Evolutionary conservation across 2,113 vertebrate genomes (phyloP), one percentile per base, ranked within the genome.

Genomic region (Hippolais icterina): DNA sequence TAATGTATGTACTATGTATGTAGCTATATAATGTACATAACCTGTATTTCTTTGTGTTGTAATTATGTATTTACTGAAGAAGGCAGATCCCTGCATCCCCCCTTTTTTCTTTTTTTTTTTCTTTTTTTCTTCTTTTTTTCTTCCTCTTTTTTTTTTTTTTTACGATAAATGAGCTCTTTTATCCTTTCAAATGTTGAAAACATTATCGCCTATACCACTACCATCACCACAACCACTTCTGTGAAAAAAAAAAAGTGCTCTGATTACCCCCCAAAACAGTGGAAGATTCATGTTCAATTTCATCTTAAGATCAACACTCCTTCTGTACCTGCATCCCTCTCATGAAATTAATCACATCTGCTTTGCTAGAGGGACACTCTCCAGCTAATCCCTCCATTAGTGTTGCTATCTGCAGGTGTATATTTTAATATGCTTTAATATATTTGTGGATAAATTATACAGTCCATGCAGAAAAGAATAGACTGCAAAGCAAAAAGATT

Each of bases 221-320:
- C 70, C 17, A 17, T 50, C 50, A 29, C 21, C 28, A 2, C 22
- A 31, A 22, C 7, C 29, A 20, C 44, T 60, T 68, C 23, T 46
- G 4, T 37, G 12, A 25, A 18, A 65, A 83, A 33, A 83, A 33
- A 20, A 2, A 2, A 12, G 9, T 7, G 5, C 12, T 10, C 2
- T 5, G 12, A 29, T 83, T 22, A 5, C 2, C 37, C 3, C 13
- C 2, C 16, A 2, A 17, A 41, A 72, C 9, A 68, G 6, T 1
- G 4, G 39, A 64, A 31, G 33, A 7, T 60, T 37, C 1, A 0
- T 5, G 19, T 42, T 49, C 31, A 27, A 3, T 35, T 65, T 53
- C 27, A 10, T 33, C n/a, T 65, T 39, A 23, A 53, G 14, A 7
- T 10, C 37, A 57, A 5, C 4, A 0, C 6, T 33, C 4, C 23